These are phyloP conservation scores for Melanotaenia maccullochi DNA, from an alignment of 2,797 vertebrate species.

Conservation along the genomic window DNA sequence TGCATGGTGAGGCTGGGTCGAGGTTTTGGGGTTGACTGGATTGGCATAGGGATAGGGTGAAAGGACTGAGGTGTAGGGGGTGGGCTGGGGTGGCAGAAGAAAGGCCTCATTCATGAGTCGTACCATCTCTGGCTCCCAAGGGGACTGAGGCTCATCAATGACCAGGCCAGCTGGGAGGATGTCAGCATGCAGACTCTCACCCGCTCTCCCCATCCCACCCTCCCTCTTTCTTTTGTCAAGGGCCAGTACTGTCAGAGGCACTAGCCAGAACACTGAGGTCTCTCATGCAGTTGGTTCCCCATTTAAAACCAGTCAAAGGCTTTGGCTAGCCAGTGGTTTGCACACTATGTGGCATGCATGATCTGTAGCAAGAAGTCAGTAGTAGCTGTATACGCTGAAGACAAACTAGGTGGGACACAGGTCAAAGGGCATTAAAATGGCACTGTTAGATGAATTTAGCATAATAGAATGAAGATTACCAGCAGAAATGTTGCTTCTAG, in stretches of 20 bases:
- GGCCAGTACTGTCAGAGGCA: constrained; percentile 62
- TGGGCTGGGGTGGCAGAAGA: constrained; percentile 67
- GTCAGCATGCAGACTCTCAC: constrained; percentile 65
- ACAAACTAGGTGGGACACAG: constrained; percentile 39
- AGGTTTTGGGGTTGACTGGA: constrained; percentile 49
- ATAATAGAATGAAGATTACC: constrained; percentile 1
- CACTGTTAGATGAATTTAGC: constrained; percentile 34
- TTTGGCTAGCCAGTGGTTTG: constrained; percentile 36
- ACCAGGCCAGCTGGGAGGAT: constrained; percentile 80
- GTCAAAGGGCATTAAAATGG: constrained; percentile 36
- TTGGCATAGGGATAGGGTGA: constrained; percentile 44
- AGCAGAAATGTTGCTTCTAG: neutral
- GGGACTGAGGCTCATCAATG: constrained; percentile 71
- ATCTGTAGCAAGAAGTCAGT: constrained; percentile 23
- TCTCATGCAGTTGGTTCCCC: constrained; percentile 58
- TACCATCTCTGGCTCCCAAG: constrained; percentile 76
- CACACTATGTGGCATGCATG: constrained; percentile 41
- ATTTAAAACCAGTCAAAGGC: constrained; percentile 50
- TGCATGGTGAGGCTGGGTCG: constrained; percentile 37
- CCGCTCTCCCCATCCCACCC: constrained; percentile 25
- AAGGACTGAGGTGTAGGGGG: constrained; percentile 51
- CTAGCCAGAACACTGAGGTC: constrained; percentile 64
- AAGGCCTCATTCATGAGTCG: constrained; percentile 75
- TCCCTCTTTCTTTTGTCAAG: constrained; percentile 58
- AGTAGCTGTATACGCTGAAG: constrained; percentile 44